These are phyloP conservation scores for Papilio glaucus DNA, from an alignment of 1,140 invertebrate genomes.

Conservation along the genomic window DNA sequence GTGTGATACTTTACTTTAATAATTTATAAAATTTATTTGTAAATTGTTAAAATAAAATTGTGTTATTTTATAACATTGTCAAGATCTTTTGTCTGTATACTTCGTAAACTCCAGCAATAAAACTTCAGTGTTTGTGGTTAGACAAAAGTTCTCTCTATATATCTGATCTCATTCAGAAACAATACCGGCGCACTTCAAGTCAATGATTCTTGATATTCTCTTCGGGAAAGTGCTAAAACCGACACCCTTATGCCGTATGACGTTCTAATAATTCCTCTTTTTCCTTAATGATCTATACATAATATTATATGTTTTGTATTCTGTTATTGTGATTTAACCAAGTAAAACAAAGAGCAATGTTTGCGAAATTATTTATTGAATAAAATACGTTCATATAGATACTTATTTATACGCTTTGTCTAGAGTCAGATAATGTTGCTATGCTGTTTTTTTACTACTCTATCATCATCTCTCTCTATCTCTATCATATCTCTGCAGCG, in stretches of 20 bases:
- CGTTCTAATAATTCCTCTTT: too few relatives aligned
- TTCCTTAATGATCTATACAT: too few relatives aligned
- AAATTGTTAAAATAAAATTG: slow-evolving; percentile 4
- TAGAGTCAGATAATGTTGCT: too few relatives aligned
- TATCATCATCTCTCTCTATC: too few relatives aligned
- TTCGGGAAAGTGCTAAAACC: background rate
- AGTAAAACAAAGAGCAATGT: too few relatives aligned
- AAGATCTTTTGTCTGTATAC: slow-evolving; percentile 24
- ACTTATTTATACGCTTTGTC: too few relatives aligned
- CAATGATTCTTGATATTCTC: slow-evolving; percentile 23
- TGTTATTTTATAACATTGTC: slow-evolving; percentile 13
- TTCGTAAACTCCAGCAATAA: slow-evolving; percentile 32
- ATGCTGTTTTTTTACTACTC: too few relatives aligned
- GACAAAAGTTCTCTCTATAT: slow-evolving; percentile 41
- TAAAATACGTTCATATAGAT: too few relatives aligned
- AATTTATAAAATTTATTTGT: background rate
- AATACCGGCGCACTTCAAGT: slow-evolving; percentile 43
- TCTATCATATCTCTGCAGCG: too few relatives aligned
- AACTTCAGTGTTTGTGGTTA: slow-evolving; percentile 44
- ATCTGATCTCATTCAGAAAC: slow-evolving; percentile 48
- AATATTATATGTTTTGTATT: too few relatives aligned
- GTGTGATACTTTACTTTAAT: background rate
- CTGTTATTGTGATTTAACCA: too few relatives aligned
- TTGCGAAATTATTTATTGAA: too few relatives aligned
- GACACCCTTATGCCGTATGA: background rate